Evolutionary conservation across 1,140 invertebrate genomes (phyloP), one percentile per base, ranked within the genome.

Genomic region (Drosophila orosa): DNA sequence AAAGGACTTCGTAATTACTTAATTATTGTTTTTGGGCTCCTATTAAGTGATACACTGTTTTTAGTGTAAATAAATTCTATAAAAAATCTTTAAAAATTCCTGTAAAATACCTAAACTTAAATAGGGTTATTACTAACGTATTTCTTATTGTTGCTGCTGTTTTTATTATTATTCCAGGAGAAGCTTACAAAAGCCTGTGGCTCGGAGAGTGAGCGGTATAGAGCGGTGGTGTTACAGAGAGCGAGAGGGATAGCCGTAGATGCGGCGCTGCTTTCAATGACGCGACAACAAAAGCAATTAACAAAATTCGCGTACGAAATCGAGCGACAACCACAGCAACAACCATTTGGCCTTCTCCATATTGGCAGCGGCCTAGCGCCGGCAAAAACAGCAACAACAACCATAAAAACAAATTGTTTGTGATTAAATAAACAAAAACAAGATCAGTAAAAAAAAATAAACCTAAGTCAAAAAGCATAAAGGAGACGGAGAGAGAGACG

Each of bases 241-340:
- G 50, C 19, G 39, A 67, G 35, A 19, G 35, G 50, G 25, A 55
- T 33, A 48, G 66, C 59, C 61, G 63, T 75, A 45, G 59, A 78
- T 82, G 79, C 78, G 76, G 74, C 68, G 82, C 45, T 55, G 42
- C 24, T 57, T 76, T 77, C 74, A 77, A 77, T 78, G 73, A 76
- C 74, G 74, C 74, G 48, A 48, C 37, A 55, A 68, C 56, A 54
- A 71, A 66, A 65, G 47, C 48, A 57, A 66, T 66, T 52, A 72
- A 86, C 58, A 48, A 72, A 82, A 72, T 75, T 81, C 82, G 68
- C 74, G 68, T 56, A 68, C 40, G 50, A 74, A 78, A 78, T 71
- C 60, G 27, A 56, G 37, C 37, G 37, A 17, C 25, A 74, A 59
- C 24, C 57, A 25, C 19, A 61, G 47, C 35, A 61, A 60, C 52